Evolutionary conservation across 2,113 vertebrate species (phyloP), one percentile per base, ranked within the genome.

Genomic region (Ophthalmotilapia sp.): DNA sequence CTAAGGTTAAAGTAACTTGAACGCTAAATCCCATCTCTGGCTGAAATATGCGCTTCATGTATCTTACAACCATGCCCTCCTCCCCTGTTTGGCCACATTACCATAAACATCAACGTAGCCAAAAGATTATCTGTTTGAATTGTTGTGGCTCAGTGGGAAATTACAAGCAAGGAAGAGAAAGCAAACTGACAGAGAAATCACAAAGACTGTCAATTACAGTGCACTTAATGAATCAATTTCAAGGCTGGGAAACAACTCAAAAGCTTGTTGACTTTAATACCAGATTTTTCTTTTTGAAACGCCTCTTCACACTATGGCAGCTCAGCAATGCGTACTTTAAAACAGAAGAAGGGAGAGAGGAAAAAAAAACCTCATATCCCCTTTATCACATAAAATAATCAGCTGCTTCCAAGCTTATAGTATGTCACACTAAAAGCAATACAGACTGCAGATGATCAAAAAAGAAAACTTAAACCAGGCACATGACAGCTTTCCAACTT

Each of bases 151-250:
- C 86, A 88, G 87, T 83, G 33, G 58, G 42, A 26, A 79, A 70
- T 87, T 81, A 83, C 12, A 84, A 80, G 33, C 29, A 12, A 80
- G 23, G 45, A 79, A 23, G 33, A 62, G 29, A 91, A 83, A 70
- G 87, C 68, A 83, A 90, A 85, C 65, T 86, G 92, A 93, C 89
- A 90, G 54, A 70, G 33, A 90, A 92, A 89, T 88, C 75, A 47
- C 88, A 80, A 21, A 21, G 40, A 21, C 83, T 26, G 85, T 85
- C 80, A 81, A 84, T 90, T 42, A 86, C 19, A 60, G 68, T 73
- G 10, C 83, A 77, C 49, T 86, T 87, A 90, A 93, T 88, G 56
- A 92, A 92, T 88, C 87, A 68, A 75, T 86, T 87, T 85, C 12
- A 90, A 80, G 23, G 62, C 40, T 21, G 79, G 49, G 77, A 88